These are phyloP conservation scores for Panzeria rudis DNA, from an alignment of 2,888 invertebrate genomes.

Conservation along the genomic window DNA sequence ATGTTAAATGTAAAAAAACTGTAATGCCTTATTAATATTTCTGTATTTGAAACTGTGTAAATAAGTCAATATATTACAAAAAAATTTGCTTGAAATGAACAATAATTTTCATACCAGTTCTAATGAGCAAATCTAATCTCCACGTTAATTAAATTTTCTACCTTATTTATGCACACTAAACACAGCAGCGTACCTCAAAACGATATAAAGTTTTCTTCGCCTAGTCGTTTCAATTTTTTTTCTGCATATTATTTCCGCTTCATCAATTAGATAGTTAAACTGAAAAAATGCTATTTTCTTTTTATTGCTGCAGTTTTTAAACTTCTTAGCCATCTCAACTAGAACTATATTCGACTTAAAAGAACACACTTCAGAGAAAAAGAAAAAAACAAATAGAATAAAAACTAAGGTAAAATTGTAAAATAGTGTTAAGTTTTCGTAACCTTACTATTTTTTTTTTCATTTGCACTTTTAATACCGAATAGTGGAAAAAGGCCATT, in stretches of 20 bases:
- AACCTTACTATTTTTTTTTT: conserved; percentile 32
- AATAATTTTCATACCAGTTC: background rate
- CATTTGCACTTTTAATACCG: background rate
- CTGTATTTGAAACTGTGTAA: too few relatives aligned
- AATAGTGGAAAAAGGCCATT: conserved; percentile 55
- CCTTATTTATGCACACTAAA: background rate
- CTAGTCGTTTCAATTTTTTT: background rate
- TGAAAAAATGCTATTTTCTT: conserved; percentile 25
- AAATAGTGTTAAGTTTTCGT: conserved; percentile 35
- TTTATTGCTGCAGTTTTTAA: conserved; percentile 24
- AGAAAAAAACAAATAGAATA: background rate
- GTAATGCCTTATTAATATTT: too few relatives aligned
- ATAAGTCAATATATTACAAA: background rate
- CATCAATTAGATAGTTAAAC: conserved; percentile 71
- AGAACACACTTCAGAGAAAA: background rate
- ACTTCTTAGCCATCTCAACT: conserved; percentile 12
- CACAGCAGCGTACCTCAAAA: background rate
- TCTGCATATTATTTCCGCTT: conserved; percentile 70
- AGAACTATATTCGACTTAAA: conserved; percentile 29
- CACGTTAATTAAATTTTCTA: background rate
- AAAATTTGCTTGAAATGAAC: background rate
- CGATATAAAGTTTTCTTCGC: conserved; percentile 5
- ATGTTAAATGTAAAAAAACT: too few relatives aligned
- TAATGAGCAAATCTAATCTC: background rate
- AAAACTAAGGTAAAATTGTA: conserved; percentile 5